These are phyloP conservation scores for Notothenia rossii DNA, from an alignment of 2,113 vertebrate genomes.

Conservation along the genomic window DNA sequence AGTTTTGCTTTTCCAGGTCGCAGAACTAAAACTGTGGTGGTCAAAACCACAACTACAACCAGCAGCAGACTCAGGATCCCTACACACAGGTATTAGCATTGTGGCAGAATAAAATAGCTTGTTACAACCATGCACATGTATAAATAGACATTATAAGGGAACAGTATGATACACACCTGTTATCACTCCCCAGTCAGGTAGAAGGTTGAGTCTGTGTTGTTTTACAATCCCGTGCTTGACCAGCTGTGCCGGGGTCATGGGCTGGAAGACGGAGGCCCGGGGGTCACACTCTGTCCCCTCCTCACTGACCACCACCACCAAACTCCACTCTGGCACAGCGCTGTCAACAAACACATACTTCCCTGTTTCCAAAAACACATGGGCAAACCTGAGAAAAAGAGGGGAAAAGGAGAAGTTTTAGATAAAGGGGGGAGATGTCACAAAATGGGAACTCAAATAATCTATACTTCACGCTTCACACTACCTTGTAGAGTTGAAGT, in stretches of 20 bases:
- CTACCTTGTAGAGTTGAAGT: conserved; percentile 89
- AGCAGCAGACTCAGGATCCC: conserved; percentile 83
- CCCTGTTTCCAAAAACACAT: conserved; percentile 90
- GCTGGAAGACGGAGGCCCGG: conserved; percentile 82
- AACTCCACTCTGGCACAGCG: conserved; percentile 80
- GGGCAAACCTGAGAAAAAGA: conserved; percentile 87
- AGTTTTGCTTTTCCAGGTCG: conserved; percentile 76
- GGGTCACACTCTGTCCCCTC: conserved; percentile 83
- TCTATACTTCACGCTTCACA: not conserved
- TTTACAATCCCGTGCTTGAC: conserved; percentile 84
- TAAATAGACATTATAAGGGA: not conserved
- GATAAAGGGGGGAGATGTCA: not conserved
- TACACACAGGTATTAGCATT: conserved; percentile 34
- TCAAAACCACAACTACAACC: conserved; percentile 82
- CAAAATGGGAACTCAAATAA: not conserved
- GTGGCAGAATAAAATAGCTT: not conserved
- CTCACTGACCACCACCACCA: conserved; percentile 88
- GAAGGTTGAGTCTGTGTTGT: conserved; percentile 82
- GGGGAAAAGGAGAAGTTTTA: not conserved
- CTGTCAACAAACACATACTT: conserved; percentile 91
- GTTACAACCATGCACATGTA: not conserved
- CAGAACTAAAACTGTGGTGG: conserved; percentile 85
- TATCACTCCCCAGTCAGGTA: conserved; percentile 90
- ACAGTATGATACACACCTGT: conserved; percentile 77
- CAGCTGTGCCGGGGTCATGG: conserved; percentile 90